phyloP scores from a whole-genome alignment of 2,888 invertebrate species.

The Noctua janthe region DNA sequence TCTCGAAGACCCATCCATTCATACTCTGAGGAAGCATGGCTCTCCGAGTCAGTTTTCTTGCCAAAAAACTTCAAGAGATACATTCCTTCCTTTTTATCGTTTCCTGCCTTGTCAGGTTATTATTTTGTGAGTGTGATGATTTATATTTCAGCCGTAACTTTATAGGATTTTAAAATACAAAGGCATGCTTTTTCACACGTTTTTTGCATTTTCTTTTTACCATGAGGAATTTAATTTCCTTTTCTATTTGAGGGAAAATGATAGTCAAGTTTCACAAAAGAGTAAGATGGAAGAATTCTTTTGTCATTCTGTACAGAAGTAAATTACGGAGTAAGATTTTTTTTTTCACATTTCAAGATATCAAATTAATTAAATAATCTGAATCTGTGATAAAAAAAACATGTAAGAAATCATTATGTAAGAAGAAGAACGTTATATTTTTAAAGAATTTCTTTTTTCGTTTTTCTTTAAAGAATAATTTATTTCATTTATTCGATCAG shows the following conservation, averaged over 20 bases:
- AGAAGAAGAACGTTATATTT: background rate
- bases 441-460: too few species aligned
- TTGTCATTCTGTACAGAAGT: background rate
- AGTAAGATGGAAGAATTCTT: background rate
- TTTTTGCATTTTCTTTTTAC: constrained; percentile 23
- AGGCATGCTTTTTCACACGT: constrained; percentile 28
- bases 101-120: constrained; percentile 56
- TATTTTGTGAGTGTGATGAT: constrained; percentile 55
- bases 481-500: constrained; percentile 31
- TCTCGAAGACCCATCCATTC: constrained; percentile 34
- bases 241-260: background rate
- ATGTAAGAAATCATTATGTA: background rate
- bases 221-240: constrained; percentile 27
- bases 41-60: constrained; percentile 42
- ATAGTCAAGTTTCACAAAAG: too few species aligned
- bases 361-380: background rate
- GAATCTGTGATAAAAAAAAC: background rate
- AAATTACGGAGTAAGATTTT: background rate
- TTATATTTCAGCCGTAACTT: constrained; percentile 46
- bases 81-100: constrained; percentile 59
- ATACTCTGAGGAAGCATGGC: constrained; percentile 19
- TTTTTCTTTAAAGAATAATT: background rate
- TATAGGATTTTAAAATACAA: constrained; percentile 44
- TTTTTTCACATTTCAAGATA: background rate
- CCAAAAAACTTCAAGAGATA: constrained; percentile 63